phyloP scores from a whole-genome alignment of 2,113 vertebrate species.

The Riparia riparia region DNA sequence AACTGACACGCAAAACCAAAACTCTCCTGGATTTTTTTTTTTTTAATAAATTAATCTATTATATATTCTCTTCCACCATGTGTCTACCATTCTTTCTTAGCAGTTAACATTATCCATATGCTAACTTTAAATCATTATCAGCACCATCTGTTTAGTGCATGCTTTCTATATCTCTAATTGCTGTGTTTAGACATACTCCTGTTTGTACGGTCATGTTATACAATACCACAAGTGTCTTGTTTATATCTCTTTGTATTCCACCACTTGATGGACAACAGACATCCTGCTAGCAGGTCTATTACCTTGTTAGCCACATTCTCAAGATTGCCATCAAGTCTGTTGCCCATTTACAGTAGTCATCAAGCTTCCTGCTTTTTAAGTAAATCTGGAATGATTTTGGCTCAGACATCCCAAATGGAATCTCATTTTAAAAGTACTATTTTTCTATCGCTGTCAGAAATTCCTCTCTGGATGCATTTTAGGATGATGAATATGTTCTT shows the following conservation, averaged over 20 bases:
- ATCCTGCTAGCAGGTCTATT: background rate
- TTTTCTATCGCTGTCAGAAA: background rate
- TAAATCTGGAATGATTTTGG: background rate
- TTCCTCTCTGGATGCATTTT: background rate
- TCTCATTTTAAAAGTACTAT: background rate
- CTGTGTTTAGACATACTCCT: background rate
- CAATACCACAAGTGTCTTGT: background rate
- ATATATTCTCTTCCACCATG: background rate
- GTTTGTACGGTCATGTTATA: background rate
- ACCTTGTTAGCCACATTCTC: background rate
- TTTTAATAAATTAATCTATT: background rate
- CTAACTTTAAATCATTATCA: conserved; percentile 30
- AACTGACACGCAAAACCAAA: background rate
- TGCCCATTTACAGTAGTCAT: background rate
- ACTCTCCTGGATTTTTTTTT: background rate
- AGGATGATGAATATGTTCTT: background rate
- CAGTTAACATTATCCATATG: conserved; percentile 50
- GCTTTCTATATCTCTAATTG: background rate
- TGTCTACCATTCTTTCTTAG: conserved; percentile 15
- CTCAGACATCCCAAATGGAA: background rate
- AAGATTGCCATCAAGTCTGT: background rate
- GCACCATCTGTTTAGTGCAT: conserved; percentile 37
- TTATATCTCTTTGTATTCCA: background rate
- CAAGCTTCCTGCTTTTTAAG: background rate
- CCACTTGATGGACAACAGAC: conserved; percentile 16